These are phyloP conservation scores for Nowickia ferox DNA, from an alignment of 2,888 invertebrate genomes.

Conservation along the genomic window DNA sequence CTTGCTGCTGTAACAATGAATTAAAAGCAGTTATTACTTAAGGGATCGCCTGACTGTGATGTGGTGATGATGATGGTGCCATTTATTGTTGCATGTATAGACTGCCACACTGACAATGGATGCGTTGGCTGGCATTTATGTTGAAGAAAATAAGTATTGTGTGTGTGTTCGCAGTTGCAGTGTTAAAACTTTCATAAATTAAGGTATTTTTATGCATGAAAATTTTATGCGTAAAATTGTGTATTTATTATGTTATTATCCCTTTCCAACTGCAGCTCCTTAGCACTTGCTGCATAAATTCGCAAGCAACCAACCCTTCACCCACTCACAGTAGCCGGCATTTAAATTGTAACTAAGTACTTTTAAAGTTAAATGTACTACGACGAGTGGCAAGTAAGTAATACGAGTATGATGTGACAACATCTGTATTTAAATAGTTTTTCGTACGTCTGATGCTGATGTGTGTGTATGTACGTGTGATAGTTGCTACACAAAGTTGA, in stretches of 20 bases:
- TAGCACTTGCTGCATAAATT: not conserved
- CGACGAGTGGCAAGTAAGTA: not conserved
- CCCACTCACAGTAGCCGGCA: conserved; percentile 10
- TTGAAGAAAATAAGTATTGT: conserved; percentile 1
- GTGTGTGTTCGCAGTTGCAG: not conserved
- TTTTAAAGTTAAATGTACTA: conserved; percentile 16
- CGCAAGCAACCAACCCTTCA: not conserved
- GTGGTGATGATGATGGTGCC: conserved; percentile 16
- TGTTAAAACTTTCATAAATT: conserved; percentile 65
- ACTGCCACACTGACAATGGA: conserved; percentile 3
- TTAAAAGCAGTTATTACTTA: conserved; percentile 60
- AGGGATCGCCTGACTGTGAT: conserved; percentile 33
- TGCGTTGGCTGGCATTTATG: not conserved
- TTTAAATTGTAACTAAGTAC: conserved; percentile 22
- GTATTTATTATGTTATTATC: conserved; percentile 33
- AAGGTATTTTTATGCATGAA: conserved; percentile 61
- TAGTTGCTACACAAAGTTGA: conserved; percentile 38
- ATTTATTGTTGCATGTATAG: conserved; percentile 17
- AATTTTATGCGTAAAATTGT: conserved; percentile 57
- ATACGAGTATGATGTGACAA: conserved; percentile 13
- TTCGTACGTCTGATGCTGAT: not conserved
- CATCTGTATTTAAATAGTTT: conserved; percentile 23
- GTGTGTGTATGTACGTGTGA: not conserved
- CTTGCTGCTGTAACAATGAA: conserved; percentile 48
- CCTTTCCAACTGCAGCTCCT: not conserved